Evolutionary conservation across 2,888 invertebrate genomes (phyloP), one percentile per base, ranked within the genome.

Genomic region (Diadromus collaris): DNA sequence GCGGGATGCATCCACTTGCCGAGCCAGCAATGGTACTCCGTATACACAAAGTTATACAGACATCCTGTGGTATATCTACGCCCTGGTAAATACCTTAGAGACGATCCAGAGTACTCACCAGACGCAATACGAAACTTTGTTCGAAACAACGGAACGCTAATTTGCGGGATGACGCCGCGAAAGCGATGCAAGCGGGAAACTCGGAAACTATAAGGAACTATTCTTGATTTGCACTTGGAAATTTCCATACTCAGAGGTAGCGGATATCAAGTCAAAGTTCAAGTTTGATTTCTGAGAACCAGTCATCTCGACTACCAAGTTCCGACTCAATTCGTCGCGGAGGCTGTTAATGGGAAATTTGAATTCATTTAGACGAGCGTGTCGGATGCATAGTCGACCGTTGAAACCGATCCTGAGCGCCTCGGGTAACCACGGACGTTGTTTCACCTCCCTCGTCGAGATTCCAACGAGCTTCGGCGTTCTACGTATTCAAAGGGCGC

Each of bases 401-500:
- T 56, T 41, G 58, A 27, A 19, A 21, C 24, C 16, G 61, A 41
- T 69, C 44, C 9, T 19, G 21, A 44, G 29, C 41, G 44, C 58
- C 29, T 44, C 58, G 68, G 68, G 68, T 69, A 44, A 69, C 68
- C 68, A 21, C 56, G 44, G 44, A 32, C 56, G 56, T 69, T 24
- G 51, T 51, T 51, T 51, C 51, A 10, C 51, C 21, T 51, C 24
- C 65, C 13, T 51, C 56, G 68, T 69, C 32, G 44, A 41, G 58
- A 58, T 21, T 69, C 68, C 58, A 58, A 69, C 58, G 68, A 69
- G 58, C 58, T 56, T 69, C 68, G 68, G 44, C 44, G 68, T 44
- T 10, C 41, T 44, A 21, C 21, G 41, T 44, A 56, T 3, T 41
- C 44, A 6, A 27, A 27, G 29, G 24, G 29, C 41, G 41, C 44